Evolutionary conservation across 1,140 invertebrate species (phyloP).

Genomic region (Drosophila nebulosa): DNA sequence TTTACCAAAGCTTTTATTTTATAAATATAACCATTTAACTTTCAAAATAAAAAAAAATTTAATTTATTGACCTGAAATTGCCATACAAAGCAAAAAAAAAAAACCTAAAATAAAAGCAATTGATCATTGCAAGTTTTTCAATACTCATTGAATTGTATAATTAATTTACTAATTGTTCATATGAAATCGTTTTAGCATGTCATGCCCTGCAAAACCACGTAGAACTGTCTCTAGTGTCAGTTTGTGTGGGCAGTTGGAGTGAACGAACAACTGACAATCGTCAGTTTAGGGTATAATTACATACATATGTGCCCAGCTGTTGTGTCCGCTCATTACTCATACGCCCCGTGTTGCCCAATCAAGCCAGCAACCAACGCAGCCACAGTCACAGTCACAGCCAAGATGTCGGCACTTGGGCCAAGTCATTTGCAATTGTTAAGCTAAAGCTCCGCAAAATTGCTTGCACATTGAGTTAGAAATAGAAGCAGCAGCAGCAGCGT

Average conservation of each 20-base stretch:
- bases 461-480: slow-evolving; percentile 34
- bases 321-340: slow-evolving; percentile 68
- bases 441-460: slow-evolving; percentile 64
- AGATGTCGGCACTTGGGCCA: slow-evolving; percentile 60
- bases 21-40: too few relatives aligned
- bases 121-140: neutral
- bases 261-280: slow-evolving; percentile 18
- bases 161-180: slow-evolving; percentile 1
- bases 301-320: slow-evolving; percentile 63
- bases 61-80: neutral
- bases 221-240: neutral
- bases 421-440: slow-evolving; percentile 64
- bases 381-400: slow-evolving; percentile 25
- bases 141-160: neutral
- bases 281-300: slow-evolving; percentile 61
- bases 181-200: neutral
- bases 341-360: slow-evolving; percentile 63
- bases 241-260: neutral
- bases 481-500: neutral
- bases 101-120: neutral
- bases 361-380: slow-evolving; percentile 3
- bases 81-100: neutral
- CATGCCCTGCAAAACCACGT: neutral
- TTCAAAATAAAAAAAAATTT: too few relatives aligned
- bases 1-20: too few relatives aligned